Conservation (phyloP, 2,888 invertebrate species). For the Cephus nigrinus region DNA sequence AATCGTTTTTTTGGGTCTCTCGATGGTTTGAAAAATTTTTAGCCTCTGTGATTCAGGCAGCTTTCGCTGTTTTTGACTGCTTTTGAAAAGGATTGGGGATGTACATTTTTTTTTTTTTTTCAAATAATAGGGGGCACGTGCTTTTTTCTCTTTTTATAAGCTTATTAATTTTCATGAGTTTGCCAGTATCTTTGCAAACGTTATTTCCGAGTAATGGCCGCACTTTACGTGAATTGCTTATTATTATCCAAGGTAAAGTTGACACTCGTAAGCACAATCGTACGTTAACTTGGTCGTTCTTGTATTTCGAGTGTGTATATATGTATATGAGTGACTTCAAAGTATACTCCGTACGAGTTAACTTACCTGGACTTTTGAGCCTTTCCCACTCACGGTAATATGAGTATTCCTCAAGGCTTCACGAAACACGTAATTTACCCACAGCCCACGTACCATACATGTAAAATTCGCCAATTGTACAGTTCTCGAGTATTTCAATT, state of each 20-base stretch:
- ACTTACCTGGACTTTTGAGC: neutral
- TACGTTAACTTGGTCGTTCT: neutral
- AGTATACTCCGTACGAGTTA: neutral
- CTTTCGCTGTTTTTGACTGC: too few relatives aligned
- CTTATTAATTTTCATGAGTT: neutral
- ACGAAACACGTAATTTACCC: neutral
- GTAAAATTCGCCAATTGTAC: neutral
- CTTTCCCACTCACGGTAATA: neutral
- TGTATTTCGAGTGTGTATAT: neutral
- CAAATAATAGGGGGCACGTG: neutral
- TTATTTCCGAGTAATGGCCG: neutral
- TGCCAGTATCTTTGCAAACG: neutral
- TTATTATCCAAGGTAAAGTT: neutral
- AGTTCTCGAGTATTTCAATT: neutral
- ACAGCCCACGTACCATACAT: neutral
- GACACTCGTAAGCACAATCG: neutral
- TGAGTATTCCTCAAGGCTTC: neutral
- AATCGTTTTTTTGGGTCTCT: neutral
- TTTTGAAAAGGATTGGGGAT: neutral
- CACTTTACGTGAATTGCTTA: neutral
- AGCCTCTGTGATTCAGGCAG: too few relatives aligned
- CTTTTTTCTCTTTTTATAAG: neutral
- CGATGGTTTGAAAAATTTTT: too few relatives aligned
- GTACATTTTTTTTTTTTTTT: too few relatives aligned
- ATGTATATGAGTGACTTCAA: neutral